These are phyloP conservation scores for Nemopilema nomurai DNA, from an alignment of 30 jellyfish, hydroid and myxozoan genomes.

Conservation along the genomic window DNA sequence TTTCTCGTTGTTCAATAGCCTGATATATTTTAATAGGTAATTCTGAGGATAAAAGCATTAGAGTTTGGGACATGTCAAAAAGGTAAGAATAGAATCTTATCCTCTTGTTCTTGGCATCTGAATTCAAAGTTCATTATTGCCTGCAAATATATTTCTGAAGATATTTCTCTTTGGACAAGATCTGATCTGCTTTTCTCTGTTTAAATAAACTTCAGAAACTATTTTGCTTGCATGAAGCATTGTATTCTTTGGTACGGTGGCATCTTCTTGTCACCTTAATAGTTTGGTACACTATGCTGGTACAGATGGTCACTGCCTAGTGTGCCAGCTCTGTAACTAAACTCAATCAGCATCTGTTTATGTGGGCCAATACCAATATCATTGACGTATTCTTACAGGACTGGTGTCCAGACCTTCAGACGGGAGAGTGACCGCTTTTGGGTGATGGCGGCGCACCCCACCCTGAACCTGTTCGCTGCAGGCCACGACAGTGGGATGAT, in stretches of 20 bases:
- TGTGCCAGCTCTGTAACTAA: too few species aligned
- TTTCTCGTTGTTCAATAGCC: neutral
- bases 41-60: conserved; percentile 94
- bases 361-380: too few species aligned
- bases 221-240: too few species aligned
- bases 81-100: conserved; percentile 32
- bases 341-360: too few species aligned
- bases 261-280: neutral
- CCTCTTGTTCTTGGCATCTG: too few species aligned
- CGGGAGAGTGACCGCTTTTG: conserved; percentile 96
- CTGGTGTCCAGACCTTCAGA: conserved; percentile 95
- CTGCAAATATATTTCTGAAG: too few species aligned
- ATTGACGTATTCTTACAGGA: conserved; percentile 22
- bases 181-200: too few species aligned
- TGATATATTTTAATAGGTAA: conserved; percentile 55
- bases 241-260: neutral
- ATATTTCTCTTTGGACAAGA: too few species aligned
- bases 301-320: too few species aligned
- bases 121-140: too few species aligned
- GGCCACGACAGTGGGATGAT: conserved; percentile 99
- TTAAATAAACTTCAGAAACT: too few species aligned
- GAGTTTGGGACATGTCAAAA: conserved; percentile 99
- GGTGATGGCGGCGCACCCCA: conserved; percentile 97
- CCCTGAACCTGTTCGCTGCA: conserved; percentile 90
- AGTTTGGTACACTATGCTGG: too few species aligned